phyloP scores from a whole-genome alignment of 1,140 invertebrate species.

The Macrobrachium rosenbergii region DNA sequence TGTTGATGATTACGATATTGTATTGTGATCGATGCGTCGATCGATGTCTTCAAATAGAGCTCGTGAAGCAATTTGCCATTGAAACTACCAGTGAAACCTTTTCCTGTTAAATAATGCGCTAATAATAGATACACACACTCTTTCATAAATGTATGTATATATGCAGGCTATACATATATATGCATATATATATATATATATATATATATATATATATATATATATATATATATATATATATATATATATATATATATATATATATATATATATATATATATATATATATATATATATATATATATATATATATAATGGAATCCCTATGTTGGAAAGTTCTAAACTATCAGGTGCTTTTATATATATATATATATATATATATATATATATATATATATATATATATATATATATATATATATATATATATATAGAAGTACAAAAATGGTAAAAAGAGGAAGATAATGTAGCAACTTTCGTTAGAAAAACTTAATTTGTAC shows the following conservation, averaged over 20 bases:
- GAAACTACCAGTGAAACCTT: too few species aligned
- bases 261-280: conserved; percentile 20
- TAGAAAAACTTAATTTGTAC: too few species aligned
- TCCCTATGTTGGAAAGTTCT: too few species aligned
- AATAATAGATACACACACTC: too few species aligned
- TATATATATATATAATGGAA: neutral
- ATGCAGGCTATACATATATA: conserved; percentile 15
- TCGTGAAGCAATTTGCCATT: too few species aligned
- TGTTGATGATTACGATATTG: too few species aligned
- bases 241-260: conserved; percentile 17
- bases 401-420: neutral
- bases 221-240: conserved; percentile 3
- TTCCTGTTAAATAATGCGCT: neutral
- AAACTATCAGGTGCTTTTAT: neutral
- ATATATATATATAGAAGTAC: too few species aligned
- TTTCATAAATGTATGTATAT: neutral
- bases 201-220: neutral
- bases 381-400: conserved; percentile 9
- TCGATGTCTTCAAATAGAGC: too few species aligned
- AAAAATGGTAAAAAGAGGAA: too few species aligned
- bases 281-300: conserved; percentile 22
- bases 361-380: neutral
- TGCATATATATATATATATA: conserved; percentile 1
- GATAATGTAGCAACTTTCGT: too few species aligned
- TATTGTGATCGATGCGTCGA: too few species aligned